Percentiles rank a stretch among this genome's conserved stretches.
Conservation (phyloP, 1,140 invertebrate species). For the Laupala kohalensis region DNA sequence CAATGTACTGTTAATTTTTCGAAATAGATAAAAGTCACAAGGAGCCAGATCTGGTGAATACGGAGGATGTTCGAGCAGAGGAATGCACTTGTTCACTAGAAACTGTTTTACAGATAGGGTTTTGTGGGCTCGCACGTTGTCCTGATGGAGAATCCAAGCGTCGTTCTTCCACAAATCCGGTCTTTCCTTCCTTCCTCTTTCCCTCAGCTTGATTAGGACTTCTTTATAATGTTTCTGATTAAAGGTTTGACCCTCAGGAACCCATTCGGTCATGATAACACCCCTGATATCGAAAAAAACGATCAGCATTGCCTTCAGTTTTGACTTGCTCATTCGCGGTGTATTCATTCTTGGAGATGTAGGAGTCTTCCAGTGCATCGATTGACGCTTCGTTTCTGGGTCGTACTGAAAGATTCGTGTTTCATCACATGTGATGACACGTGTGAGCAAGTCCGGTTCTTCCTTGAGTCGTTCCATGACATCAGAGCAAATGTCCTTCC, state of each 20-base stretch:
- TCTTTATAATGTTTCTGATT: constrained; percentile 16
- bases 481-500: too few relatives aligned
- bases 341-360: constrained; percentile 16
- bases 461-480: too few relatives aligned
- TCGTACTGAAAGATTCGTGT: constrained; percentile 19
- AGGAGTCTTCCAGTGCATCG: constrained; percentile 16
- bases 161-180: constrained; percentile 13
- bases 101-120: constrained; percentile 15
- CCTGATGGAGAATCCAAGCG: constrained; percentile 12
- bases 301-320: constrained; percentile 1
- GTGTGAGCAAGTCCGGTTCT: too few relatives aligned
- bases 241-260: not conserved
- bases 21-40: constrained; percentile 10
- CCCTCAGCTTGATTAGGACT: constrained; percentile 19
- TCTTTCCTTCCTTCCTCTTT: constrained; percentile 12
- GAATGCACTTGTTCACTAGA: constrained; percentile 17
- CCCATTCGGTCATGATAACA: not conserved
- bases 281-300: not conserved
- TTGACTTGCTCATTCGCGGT: constrained; percentile 12
- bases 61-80: constrained; percentile 16
- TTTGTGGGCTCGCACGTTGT: constrained; percentile 12
- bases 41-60: constrained; percentile 20
- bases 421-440: too few relatives aligned
- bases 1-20: not conserved
- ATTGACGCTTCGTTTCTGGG: constrained; percentile 19